phyloP scores from a whole-genome alignment of 2,113 vertebrate genomes.

The Dromiciops gliroides region DNA sequence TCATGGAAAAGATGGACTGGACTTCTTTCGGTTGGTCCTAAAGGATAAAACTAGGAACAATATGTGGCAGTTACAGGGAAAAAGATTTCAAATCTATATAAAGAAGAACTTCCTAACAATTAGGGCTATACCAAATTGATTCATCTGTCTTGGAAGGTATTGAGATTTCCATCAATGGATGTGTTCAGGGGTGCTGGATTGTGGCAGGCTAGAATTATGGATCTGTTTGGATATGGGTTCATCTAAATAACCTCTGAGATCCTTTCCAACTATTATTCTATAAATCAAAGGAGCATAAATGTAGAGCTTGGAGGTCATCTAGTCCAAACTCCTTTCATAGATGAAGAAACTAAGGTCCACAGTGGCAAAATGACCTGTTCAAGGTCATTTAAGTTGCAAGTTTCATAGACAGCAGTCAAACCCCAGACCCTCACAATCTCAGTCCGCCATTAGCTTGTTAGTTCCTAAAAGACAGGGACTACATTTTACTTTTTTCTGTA shows the following conservation, averaged over 20 bases:
- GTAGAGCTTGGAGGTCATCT: not conserved
- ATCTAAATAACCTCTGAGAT: not conserved
- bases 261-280: not conserved
- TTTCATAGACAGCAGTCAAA: not conserved
- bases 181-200: not conserved
- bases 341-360: not conserved
- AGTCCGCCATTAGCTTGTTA: not conserved
- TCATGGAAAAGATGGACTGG: not conserved
- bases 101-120: not conserved
- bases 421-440: not conserved
- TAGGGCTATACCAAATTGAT: not conserved
- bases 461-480: not conserved
- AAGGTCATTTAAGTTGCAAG: not conserved
- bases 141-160: not conserved
- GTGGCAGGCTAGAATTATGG: not conserved
- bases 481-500: not conserved
- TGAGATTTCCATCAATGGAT: not conserved
- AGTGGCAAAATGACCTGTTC: not conserved
- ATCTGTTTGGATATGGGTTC: not conserved
- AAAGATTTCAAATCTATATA: not conserved
- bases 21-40: not conserved
- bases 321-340: not conserved
- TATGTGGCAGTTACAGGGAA: not conserved
- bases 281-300: not conserved
- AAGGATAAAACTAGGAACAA: not conserved